Evolutionary conservation across 2,888 invertebrate genomes (phyloP), one percentile per base, ranked within the genome.

Genomic region (Plutella xylostella): DNA sequence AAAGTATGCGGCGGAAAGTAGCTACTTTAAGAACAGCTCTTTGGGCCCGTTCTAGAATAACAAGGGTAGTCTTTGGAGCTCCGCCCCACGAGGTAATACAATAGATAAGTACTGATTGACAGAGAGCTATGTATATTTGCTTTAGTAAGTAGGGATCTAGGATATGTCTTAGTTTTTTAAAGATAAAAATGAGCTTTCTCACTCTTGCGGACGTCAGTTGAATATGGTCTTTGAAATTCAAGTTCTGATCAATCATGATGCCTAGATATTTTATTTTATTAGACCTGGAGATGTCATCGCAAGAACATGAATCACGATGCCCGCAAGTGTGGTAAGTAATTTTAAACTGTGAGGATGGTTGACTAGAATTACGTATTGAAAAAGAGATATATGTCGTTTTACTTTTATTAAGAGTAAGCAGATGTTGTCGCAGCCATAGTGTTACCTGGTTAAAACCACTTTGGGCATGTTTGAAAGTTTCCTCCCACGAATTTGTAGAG

Each of bases 51-150:
- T 49, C 49, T 1, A 49, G 19, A 22, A 33, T 4, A 6, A 47
- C 9, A 2, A 49, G 1, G n/a, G 4, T 1, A 1, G 30, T 37
- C 19, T 47, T 47, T 1, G 38, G 37, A 2, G 43, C 37, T 15
- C 43, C 34, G n/a, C 47, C 49, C 49, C 49, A 49, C 4, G 37
- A 28, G 1, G 43, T 17, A 3, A 47, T 42, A 25, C 47, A 47
- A 34, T 49, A 49, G 7, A 43, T 47, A 1, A 49, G 3, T 2
- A 47, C 1, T 14, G 49, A 45, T 19, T 43, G 43, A 12, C 43
- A 38, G 6, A 49, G 15, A 9, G 46, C 45, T 6, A 25, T 18
- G 25, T 49, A 49, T 2, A 45, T 37, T 19, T 14, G 9, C 19
- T 18, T 38, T n/a, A 38, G 5, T 7, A 15, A 7, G 7, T 9